Base-by-base conservation (phyloP, 2,113 vertebrate genomes). In the Elgaria multicarinata region DNA sequence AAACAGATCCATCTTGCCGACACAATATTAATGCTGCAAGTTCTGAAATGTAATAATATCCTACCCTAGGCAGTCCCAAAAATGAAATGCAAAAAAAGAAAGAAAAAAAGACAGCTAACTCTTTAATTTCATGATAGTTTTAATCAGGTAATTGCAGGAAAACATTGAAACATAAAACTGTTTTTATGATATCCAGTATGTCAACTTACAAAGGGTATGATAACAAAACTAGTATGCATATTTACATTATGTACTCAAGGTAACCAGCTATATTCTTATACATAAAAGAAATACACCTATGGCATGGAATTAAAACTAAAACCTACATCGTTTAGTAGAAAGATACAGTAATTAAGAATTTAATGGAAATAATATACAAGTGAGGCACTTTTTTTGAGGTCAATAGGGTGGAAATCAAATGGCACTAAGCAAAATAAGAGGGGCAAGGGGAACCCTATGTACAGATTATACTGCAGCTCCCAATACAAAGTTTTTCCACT, bases 321-420 rank as follows among this genome's bases (percentile, higher is more conserved):
- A 97, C 97, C 97, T 98, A 98, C 97, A 98, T 96, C 96, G 97
- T 97, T 98, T 97, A 98, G 96, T 95, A 98, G 97, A 97, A 97
- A 98, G 94, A 96, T 98, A 96, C 0, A 98, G 97, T 97, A 97
- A 96, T 98, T 97, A 97, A 95, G 91, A 96, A 96, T 97, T 97
- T 97, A 97, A 98, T 98, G 98, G 97, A 98, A 97, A 97, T 96
- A 97, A 98, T 97, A 97, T 97, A 98, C 97, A 97, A 94, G 96
- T 98, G 98, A 99, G 98, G 98, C 98, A 99, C 98, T 99, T 98
- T 99, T 98, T 95, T 98, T 94, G 97, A 97, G 97, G 98, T 98
- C 96, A 96, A 98, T 95, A 96, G 96, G 97, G 97, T 95, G 96
- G 96, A 96, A 98, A 98, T 96, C 93, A 95, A 97, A 98, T 95